Percentiles rank a stretch among this genome's conserved stretches.
Evolutionary conservation across 2,888 invertebrate species (phyloP).

Genomic region (Conchocele bisecta): DNA sequence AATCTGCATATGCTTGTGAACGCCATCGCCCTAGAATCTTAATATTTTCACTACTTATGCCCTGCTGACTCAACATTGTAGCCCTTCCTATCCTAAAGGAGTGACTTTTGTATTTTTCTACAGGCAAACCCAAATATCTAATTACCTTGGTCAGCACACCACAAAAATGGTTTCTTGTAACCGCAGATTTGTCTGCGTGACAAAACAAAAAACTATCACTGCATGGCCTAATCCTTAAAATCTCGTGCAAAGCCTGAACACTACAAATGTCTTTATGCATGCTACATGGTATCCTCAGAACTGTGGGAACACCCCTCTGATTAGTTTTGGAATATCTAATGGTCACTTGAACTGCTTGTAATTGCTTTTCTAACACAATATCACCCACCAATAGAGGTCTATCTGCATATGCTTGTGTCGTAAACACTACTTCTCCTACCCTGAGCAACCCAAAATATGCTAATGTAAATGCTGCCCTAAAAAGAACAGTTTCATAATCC

Average conservation of each 20-base stretch:
- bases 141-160: conserved; percentile 4
- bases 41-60: not conserved
- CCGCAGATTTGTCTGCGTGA: not conserved
- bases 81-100: conserved; percentile 8
- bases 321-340: conserved; percentile 12
- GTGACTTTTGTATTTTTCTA: not conserved
- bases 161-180: conserved; percentile 9
- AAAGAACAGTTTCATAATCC: not conserved
- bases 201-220: not conserved
- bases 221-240: not conserved
- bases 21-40: conserved; percentile 3
- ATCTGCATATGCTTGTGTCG: not conserved
- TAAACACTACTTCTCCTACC: conserved; percentile 9
- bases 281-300: not conserved
- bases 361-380: not conserved
- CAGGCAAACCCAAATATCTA: not conserved
- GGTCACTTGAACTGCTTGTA: not conserved
- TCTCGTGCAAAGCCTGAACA: conserved; percentile 2
- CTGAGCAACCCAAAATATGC: conserved; percentile 17
- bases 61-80: not conserved
- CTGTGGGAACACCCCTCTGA: not conserved
- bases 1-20: not conserved
- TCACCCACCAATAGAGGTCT: not conserved
- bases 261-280: not conserved
- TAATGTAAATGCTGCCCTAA: conserved; percentile 8